Evolutionary conservation across 1,140 invertebrate species (phyloP), one percentile per base, ranked within the genome.

Genomic region (Aphis craccivora): DNA sequence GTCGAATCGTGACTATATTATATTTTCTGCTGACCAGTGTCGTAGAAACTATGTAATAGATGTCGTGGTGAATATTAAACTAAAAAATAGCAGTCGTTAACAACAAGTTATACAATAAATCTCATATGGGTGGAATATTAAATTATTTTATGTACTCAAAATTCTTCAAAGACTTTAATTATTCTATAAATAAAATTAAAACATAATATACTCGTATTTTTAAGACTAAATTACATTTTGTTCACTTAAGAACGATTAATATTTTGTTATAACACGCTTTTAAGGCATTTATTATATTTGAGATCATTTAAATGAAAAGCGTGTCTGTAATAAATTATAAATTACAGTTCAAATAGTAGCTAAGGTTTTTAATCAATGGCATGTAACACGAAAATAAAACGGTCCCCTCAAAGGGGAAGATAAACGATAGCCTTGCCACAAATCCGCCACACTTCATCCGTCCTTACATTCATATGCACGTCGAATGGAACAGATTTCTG

Each of bases 401-500:
- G 60, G 4, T n/a, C 6, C 30, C 30, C 48, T 14, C 48, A 76
- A 20, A 76, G n/a, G n/a, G n/a, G 60, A 76, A 18, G 60, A 76
- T 35, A 76, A 76, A 76, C 60, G 60, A 76, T 76, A n/a, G 60
- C 3, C n/a, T n/a, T 18, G n/a, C n/a, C 60, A 76, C 60, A n/a
- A 76, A 76, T 76, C 30, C n/a, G 5, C 30, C 30, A 76, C 60
- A 76, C 60, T 76, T 6, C 60, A 76, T 76, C 60, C 60, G n/a
- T 35, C 60, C n/a, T 76, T 18, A n/a, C 60, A 76, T 76, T 35
- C 60, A 76, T 76, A 18, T 18, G 23, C 25, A 25, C 60, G 60
- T 67, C 60, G 60, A 67, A 67, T n/a, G n/a, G 18, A 76, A 76
- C 60, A n/a, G 60, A 76, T 76, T 76, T 76, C 60, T 76, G n/a